phyloP scores from a whole-genome alignment of 1,140 invertebrate species.

The Conus betulinus region DNA sequence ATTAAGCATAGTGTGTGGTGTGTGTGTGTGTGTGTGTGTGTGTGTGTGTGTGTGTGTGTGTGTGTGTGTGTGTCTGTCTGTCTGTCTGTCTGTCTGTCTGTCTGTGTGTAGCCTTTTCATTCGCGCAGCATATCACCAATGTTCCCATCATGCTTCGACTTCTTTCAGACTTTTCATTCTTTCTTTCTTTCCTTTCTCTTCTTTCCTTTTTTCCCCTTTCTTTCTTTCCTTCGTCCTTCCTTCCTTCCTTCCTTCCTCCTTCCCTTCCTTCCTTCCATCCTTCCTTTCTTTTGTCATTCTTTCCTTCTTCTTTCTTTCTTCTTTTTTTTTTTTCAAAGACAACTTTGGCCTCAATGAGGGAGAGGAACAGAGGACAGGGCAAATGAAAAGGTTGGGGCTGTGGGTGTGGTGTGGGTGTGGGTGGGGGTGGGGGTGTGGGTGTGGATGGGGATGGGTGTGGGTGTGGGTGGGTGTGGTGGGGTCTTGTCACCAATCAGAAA shows the following conservation, averaged over 20 bases:
- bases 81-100: not conserved
- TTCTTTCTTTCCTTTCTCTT: constrained; percentile 23
- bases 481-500: too few relatives aligned
- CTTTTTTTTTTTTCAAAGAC: too few relatives aligned
- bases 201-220: not conserved
- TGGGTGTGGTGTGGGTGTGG: not conserved
- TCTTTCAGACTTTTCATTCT: not conserved
- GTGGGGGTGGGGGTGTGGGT: not conserved
- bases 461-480: too few relatives aligned
- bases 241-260: constrained; percentile 6
- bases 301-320: not conserved
- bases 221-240: constrained; percentile 21
- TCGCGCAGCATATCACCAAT: too few relatives aligned
- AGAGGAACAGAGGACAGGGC: not conserved
- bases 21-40: constrained; percentile 31
- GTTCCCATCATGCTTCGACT: too few relatives aligned
- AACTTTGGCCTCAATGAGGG: not conserved
- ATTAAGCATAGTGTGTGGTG: not conserved
- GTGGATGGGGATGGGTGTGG: too few relatives aligned
- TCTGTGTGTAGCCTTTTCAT: not conserved
- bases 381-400: too few relatives aligned
- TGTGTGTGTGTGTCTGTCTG: constrained; percentile 25
- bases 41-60: constrained; percentile 28
- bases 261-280: not conserved
- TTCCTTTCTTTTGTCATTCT: not conserved